These are phyloP conservation scores for Drosophila pallidifrons DNA, from an alignment of 1,140 invertebrate genomes.

Conservation along the genomic window DNA sequence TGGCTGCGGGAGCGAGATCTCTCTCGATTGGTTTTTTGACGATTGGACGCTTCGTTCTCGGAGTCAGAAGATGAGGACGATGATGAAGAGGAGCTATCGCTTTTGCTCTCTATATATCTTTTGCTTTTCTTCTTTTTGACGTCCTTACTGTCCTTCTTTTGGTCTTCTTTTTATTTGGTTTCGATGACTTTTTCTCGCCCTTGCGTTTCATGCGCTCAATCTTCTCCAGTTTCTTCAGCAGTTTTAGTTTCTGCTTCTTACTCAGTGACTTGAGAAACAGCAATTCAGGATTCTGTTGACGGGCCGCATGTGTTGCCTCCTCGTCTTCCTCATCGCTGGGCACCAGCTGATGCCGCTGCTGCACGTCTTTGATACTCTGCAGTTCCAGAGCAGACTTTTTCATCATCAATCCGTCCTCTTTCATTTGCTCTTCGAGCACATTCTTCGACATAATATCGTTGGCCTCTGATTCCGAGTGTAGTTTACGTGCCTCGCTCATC, in stretches of 20 bases:
- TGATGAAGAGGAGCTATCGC: constrained; percentile 24
- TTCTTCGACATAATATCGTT: constrained; percentile 88
- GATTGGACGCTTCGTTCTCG: constrained; percentile 41
- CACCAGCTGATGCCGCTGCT: constrained; percentile 83
- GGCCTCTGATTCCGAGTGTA: constrained; percentile 86
- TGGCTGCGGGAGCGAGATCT: constrained; percentile 39
- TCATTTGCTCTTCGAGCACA: constrained; percentile 94
- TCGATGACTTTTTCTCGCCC: constrained; percentile 50
- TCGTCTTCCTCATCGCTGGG: constrained; percentile 87
- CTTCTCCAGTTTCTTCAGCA: constrained; percentile 94
- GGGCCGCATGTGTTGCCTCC: constrained; percentile 83
- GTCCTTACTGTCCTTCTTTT: constrained; percentile 70
- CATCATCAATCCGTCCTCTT: constrained; percentile 95
- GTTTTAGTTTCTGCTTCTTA: constrained; percentile 95
- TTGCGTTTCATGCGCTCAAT: constrained; percentile 88
- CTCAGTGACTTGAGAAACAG: constrained; percentile 92
- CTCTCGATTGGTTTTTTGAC: constrained; percentile 19
- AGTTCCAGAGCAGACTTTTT: constrained; percentile 90
- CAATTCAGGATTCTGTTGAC: constrained; percentile 80
- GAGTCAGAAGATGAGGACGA: constrained; percentile 56
- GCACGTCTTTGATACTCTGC: constrained; percentile 74
- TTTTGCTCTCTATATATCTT: constrained; percentile 20
- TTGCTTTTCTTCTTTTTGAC: constrained; percentile 51
- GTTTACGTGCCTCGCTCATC: constrained; percentile 88
- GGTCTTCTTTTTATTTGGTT: constrained; percentile 52